phyloP scores from a whole-genome alignment of 2,113 vertebrate genomes.

The Notarius lentiginosus region DNA sequence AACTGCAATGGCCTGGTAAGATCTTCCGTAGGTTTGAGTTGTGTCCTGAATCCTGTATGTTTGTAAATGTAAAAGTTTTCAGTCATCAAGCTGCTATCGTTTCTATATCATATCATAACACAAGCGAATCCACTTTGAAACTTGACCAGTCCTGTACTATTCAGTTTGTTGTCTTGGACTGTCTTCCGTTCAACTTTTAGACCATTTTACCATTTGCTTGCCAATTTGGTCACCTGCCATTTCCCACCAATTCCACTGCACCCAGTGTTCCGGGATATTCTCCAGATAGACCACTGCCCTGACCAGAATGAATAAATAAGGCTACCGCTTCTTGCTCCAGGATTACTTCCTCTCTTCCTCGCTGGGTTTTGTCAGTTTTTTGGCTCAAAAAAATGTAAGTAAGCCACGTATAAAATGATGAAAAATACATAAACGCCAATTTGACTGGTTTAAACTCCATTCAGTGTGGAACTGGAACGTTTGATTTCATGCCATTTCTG shows the following conservation, averaged over 20 bases:
- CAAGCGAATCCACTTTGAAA: neutral
- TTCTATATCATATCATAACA: neutral
- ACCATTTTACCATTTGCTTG: neutral
- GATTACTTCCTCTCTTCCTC: neutral
- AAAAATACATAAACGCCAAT: neutral
- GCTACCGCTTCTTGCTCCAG: neutral
- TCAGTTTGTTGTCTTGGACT: neutral
- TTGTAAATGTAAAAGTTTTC: neutral
- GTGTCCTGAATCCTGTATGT: neutral
- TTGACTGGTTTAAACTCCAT: neutral
- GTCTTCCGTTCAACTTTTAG: neutral
- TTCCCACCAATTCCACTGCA: neutral
- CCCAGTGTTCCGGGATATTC: neutral
- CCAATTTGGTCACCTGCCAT: neutral
- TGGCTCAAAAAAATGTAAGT: neutral
- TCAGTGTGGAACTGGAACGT: neutral
- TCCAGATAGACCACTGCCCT: neutral
- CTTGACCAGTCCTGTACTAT: neutral
- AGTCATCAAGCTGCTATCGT: neutral
- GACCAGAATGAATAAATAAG: neutral
- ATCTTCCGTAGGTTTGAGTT: neutral
- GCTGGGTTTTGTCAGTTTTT: neutral
- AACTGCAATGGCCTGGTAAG: constrained; percentile 98
- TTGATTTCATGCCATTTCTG: neutral
- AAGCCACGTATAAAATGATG: neutral